These are phyloP conservation scores for Odiellus spinosus DNA, from an alignment of 2,888 invertebrate species.

Conservation along the genomic window DNA sequence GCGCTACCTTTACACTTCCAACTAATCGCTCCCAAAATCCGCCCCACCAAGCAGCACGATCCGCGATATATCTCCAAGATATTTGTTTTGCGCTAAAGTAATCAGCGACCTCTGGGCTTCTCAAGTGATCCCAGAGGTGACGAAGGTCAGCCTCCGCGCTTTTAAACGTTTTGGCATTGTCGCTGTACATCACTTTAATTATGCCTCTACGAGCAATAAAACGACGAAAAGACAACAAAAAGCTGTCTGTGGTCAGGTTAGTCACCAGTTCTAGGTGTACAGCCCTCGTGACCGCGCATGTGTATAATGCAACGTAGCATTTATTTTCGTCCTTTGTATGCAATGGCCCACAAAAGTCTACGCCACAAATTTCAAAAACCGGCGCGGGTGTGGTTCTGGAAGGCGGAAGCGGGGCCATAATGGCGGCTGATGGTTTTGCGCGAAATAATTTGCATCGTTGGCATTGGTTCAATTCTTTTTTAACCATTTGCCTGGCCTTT, in stretches of 20 bases:
- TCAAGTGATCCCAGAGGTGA: no score
- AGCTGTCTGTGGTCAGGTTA: no score
- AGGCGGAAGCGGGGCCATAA: not conserved
- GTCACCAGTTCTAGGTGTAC: no score
- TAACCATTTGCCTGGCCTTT: not conserved
- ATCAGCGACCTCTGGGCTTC: no score
- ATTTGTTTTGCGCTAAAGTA: no score
- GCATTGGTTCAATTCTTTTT: not conserved
- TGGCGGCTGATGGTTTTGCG: not conserved
- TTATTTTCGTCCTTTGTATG: no score
- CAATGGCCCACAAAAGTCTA: slow-evolving; percentile 1
- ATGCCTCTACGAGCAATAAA: slow-evolving; percentile 3
- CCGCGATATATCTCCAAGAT: no score
- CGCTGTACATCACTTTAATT: not conserved
- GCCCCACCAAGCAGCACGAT: no score
- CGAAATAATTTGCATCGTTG: not conserved
- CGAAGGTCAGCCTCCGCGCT: not conserved
- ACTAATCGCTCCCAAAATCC: no score
- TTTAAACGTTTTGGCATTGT: slow-evolving; percentile 2
- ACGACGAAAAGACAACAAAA: slow-evolving; percentile 1
- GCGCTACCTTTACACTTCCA: no score
- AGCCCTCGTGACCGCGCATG: no score
- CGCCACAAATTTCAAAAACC: not conserved
- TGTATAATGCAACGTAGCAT: no score
- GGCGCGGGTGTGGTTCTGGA: not conserved